These are phyloP conservation scores for Pelusios castaneus DNA, from an alignment of 2,113 vertebrate genomes.

Conservation along the genomic window DNA sequence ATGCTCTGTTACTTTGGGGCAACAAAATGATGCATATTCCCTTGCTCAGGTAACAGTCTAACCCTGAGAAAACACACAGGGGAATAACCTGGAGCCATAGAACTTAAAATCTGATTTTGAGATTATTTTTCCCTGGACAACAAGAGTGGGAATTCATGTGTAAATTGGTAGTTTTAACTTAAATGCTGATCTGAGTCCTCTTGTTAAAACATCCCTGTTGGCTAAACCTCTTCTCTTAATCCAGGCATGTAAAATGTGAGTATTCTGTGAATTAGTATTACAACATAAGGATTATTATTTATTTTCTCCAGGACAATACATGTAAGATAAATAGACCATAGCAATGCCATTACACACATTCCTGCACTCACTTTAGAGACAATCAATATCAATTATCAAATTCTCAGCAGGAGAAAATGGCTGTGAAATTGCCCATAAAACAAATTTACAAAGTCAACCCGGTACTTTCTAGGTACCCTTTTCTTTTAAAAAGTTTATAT, in stretches of 20 bases:
- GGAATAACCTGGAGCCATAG: neutral
- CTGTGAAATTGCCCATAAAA: constrained; percentile 70
- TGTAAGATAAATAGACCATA: constrained; percentile 68
- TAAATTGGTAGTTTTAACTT: neutral
- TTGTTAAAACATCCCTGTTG: neutral
- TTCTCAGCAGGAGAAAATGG: constrained; percentile 49
- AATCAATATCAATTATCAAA: constrained; percentile 74
- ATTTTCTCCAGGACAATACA: constrained; percentile 59
- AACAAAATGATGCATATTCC: neutral
- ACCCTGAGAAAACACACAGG: neutral
- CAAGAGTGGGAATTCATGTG: neutral
- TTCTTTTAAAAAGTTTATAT: constrained; percentile 10
- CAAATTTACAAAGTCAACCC: constrained; percentile 63
- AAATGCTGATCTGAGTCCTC: neutral
- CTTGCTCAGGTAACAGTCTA: neutral
- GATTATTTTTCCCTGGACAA: neutral
- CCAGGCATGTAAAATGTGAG: constrained; percentile 25
- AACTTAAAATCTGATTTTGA: neutral
- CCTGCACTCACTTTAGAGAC: constrained; percentile 62
- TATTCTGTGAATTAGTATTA: constrained; percentile 45
- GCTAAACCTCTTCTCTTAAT: constrained; percentile 7
- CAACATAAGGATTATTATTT: constrained; percentile 58
- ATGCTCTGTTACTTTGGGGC: neutral
- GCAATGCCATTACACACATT: constrained; percentile 67
- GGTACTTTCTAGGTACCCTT: neutral